These are phyloP conservation scores for Therioaphis trifolii DNA, from an alignment of 2,888 invertebrate genomes.

Conservation along the genomic window DNA sequence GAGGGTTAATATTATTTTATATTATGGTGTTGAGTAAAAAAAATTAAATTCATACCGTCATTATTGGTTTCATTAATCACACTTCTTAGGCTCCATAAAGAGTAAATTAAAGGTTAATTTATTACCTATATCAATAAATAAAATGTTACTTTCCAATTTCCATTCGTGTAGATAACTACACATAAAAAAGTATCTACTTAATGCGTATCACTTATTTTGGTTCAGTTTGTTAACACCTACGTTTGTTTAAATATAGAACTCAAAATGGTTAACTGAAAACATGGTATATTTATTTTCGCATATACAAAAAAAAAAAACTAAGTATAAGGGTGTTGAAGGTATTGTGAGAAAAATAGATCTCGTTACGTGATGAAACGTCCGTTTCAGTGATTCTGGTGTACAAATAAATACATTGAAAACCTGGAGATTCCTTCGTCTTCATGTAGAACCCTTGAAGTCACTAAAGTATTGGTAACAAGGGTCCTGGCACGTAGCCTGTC, in stretches of 20 bases:
- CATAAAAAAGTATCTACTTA: neutral
- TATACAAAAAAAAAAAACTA: conserved; percentile 40
- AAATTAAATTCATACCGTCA: too few relatives aligned
- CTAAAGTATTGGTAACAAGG: conserved; percentile 45
- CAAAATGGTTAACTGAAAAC: neutral
- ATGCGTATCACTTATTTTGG: neutral
- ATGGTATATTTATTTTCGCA: conserved; percentile 34
- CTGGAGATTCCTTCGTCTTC: conserved; percentile 29
- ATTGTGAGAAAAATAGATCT: conserved; percentile 32
- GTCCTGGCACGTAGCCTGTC: conserved; percentile 58
- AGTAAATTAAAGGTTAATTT: neutral
- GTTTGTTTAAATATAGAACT: neutral
- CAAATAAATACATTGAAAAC: conserved; percentile 42
- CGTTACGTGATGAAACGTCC: conserved; percentile 49
- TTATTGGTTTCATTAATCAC: too few relatives aligned
- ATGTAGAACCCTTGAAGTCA: conserved; percentile 27
- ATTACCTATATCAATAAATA: neutral
- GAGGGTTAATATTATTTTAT: too few relatives aligned
- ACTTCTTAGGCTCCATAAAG: too few relatives aligned
- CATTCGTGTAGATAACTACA: neutral
- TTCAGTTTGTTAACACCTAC: neutral
- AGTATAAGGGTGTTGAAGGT: conserved; percentile 3
- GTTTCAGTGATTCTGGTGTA: conserved; percentile 43
- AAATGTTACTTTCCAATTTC: neutral
- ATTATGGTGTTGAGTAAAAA: too few relatives aligned